A percentile compares a stretch with the other conserved stretches of the same genome.
Conservation (phyloP, 2,888 invertebrate genomes). For the Operophtera brumata region DNA sequence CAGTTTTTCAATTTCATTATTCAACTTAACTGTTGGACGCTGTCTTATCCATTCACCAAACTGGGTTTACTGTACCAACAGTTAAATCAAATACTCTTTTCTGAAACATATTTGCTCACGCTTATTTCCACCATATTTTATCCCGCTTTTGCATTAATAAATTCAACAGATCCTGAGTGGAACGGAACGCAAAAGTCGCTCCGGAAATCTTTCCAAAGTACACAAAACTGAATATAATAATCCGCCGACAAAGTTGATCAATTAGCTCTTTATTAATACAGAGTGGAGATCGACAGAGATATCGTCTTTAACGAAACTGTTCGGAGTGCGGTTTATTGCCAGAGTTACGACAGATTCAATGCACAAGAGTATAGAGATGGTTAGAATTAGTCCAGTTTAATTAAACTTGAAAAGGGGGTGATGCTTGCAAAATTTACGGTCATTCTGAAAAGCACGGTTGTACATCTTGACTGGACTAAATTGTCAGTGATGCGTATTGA, state of each 20-base stretch:
- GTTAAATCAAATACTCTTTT: too few relatives aligned
- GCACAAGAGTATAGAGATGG: constrained; percentile 32
- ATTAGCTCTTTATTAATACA: constrained; percentile 54
- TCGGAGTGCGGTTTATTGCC: neutral
- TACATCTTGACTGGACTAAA: too few relatives aligned
- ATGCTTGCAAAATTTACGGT: too few relatives aligned
- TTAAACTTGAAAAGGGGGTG: too few relatives aligned
- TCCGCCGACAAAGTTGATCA: constrained; percentile 40
- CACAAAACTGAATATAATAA: constrained; percentile 28
- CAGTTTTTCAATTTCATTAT: too few relatives aligned
- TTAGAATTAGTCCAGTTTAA: neutral
- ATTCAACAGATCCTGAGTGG: neutral
- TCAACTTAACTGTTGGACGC: too few relatives aligned
- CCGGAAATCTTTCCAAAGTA: constrained; percentile 22
- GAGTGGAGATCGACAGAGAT: constrained; percentile 43
- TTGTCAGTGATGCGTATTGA: too few relatives aligned
- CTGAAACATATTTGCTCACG: too few relatives aligned
- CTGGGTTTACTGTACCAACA: neutral
- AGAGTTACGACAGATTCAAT: neutral
- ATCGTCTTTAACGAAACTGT: constrained; percentile 33
- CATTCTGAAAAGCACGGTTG: too few relatives aligned
- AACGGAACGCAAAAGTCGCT: constrained; percentile 2
- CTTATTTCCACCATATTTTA: neutral
- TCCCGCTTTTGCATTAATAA: neutral
- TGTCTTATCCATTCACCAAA: neutral